Evolutionary conservation across 35 echinoderm and acorn worm genomes (phyloP).

Genomic region (Lytechinus pictus): DNA sequence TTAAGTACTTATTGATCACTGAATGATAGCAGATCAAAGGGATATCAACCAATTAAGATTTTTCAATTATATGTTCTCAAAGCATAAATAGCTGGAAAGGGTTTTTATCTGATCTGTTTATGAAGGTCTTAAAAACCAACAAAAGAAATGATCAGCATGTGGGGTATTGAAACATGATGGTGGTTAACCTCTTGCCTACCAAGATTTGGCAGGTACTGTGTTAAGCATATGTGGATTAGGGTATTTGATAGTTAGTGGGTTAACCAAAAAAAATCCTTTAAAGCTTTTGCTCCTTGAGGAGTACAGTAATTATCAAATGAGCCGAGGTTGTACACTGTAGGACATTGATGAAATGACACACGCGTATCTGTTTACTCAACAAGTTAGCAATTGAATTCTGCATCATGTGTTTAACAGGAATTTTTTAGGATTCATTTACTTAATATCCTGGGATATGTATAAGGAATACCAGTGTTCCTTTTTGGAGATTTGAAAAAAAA

Average conservation of each 20-base stretch:
- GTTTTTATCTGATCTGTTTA: neutral
- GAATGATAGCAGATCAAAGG: neutral
- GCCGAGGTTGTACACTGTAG: neutral
- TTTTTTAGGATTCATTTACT: neutral
- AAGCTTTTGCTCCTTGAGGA: neutral
- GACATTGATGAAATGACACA: neutral
- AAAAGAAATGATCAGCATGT: neutral
- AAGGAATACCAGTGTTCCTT: neutral
- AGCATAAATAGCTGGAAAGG: neutral
- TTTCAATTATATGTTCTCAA: neutral
- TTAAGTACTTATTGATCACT: neutral
- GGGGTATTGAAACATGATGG: neutral
- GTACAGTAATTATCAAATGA: neutral
- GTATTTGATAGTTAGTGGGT: neutral
- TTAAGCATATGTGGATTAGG: too few species aligned
- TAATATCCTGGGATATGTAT: neutral
- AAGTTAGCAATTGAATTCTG: neutral
- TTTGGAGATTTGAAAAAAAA: neutral
- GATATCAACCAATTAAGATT: neutral
- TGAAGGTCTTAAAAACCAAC: neutral
- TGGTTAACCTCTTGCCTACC: too few species aligned
- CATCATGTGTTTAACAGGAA: neutral
- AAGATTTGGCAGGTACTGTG: too few species aligned
- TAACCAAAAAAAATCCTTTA: neutral
- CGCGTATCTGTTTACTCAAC: neutral